A percentile compares a stretch with the other conserved stretches of the same genome.
Evolutionary conservation across 1,140 invertebrate genomes (phyloP).

Genomic region (Euborellia annulipes): DNA sequence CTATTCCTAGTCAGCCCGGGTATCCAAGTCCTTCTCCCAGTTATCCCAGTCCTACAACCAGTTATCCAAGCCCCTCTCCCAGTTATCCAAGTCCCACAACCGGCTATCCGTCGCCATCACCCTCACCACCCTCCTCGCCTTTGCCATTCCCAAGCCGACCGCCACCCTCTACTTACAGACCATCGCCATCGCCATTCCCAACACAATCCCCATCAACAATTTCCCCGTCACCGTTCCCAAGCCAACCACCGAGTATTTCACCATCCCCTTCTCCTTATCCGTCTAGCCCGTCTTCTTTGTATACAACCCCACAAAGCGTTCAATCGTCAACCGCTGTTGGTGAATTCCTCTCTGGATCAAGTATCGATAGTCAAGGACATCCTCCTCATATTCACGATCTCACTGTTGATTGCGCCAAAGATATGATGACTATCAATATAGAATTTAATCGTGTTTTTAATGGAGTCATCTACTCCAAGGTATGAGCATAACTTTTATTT

Average conservation of each 20-base stretch:
- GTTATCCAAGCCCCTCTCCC: constrained; percentile 17
- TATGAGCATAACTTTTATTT: constrained; percentile 16
- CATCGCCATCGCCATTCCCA: constrained; percentile 17
- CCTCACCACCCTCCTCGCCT: too few relatives aligned
- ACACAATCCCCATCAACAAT: constrained; percentile 17
- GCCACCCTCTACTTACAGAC: constrained; percentile 14
- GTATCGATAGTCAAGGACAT: constrained; percentile 35
- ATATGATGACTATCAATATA: constrained; percentile 66
- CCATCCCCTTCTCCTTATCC: constrained; percentile 4
- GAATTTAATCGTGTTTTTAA: constrained; percentile 61
- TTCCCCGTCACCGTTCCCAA: constrained; percentile 16
- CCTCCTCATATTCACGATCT: constrained; percentile 59
- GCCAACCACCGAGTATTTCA: constrained; percentile 11
- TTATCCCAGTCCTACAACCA: constrained; percentile 19
- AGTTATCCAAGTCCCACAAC: too few relatives aligned
- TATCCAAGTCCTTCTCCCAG: constrained; percentile 12
- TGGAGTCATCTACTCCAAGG: constrained; percentile 68
- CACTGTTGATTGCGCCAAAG: constrained; percentile 60
- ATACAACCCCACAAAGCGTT: constrained; percentile 1
- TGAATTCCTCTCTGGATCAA: constrained; percentile 2
- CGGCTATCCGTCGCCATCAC: constrained; percentile 12
- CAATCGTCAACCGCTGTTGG: constrained; percentile 4
- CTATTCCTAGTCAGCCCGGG: constrained; percentile 24
- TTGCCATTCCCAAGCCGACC: constrained; percentile 5
- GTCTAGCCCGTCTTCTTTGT: constrained; percentile 7